Evolutionary conservation across 1,140 invertebrate genomes (phyloP).

Genomic region (Rhopalosiphum padi): DNA sequence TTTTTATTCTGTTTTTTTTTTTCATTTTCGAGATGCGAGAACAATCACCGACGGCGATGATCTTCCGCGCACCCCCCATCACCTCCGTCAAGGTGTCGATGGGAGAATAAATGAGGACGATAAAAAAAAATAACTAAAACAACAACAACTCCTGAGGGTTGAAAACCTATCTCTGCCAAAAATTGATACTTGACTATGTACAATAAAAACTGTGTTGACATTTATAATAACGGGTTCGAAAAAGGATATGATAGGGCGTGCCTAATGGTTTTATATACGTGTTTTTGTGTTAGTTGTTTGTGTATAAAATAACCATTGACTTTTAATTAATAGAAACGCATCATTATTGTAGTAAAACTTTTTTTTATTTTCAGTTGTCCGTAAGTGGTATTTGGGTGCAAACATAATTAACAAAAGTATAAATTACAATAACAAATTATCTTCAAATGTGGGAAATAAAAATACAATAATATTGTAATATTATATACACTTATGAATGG

Average conservation of each 20-base stretch:
- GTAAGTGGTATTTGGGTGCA: background rate
- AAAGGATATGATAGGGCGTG: background rate
- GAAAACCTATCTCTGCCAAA: constrained; percentile 16
- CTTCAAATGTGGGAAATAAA: background rate
- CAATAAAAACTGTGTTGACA: background rate
- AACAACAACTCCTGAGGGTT: background rate
- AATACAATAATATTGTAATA: background rate
- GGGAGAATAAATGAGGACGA: background rate
- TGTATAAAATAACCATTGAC: background rate
- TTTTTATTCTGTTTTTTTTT: constrained; percentile 8
- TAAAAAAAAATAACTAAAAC: background rate
- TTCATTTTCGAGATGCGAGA: background rate
- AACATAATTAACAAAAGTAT: background rate
- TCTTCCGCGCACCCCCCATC: background rate
- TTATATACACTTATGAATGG: background rate
- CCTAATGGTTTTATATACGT: constrained; percentile 17
- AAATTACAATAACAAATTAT: background rate
- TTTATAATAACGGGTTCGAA: background rate
- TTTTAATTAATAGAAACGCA: constrained; percentile 19
- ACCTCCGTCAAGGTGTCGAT: background rate
- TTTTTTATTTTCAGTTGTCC: background rate
- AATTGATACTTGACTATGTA: constrained; percentile 14
- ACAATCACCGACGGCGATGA: background rate
- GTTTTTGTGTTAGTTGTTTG: background rate
- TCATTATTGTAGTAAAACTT: background rate